Conservation (phyloP, 2,888 invertebrate species). For the Diabrotica balteata region DNA sequence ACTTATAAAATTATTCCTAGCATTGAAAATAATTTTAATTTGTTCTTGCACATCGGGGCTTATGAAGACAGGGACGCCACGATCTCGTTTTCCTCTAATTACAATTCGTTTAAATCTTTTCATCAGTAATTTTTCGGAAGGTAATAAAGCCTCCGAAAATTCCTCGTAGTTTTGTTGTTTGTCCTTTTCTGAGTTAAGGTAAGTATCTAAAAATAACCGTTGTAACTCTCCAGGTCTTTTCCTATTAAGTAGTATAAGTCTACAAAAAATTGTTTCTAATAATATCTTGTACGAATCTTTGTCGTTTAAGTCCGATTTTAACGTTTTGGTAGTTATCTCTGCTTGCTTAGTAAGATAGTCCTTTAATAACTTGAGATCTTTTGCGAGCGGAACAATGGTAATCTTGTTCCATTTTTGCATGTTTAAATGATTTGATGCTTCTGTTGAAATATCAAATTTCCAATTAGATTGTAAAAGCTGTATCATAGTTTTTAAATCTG, state of each 20-base stretch:
- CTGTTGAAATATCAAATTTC: constrained; percentile 34
- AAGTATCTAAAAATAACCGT: neutral
- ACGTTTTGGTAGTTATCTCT: neutral
- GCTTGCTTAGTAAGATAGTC: neutral
- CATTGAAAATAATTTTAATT: neutral
- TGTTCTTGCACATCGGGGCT: neutral
- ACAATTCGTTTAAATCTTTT: neutral
- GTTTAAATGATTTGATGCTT: neutral
- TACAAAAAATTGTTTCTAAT: neutral
- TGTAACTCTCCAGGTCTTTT: constrained; percentile 18
- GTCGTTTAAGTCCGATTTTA: neutral
- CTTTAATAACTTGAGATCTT: neutral
- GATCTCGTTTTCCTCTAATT: neutral
- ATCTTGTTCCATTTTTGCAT: neutral
- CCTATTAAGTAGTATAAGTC: constrained; percentile 19
- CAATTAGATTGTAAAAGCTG: constrained; percentile 33
- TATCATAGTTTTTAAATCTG: constrained; percentile 33
- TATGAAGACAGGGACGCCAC: neutral
- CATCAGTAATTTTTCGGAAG: neutral
- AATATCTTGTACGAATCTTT: neutral
- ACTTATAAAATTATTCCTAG: neutral
- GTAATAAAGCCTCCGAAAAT: neutral
- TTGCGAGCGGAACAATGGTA: neutral
- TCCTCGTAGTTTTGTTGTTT: neutral
- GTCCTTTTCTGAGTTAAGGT: neutral